phyloP scores from a whole-genome alignment of 2,888 invertebrate species.

The Steinernema carpocapsae region DNA sequence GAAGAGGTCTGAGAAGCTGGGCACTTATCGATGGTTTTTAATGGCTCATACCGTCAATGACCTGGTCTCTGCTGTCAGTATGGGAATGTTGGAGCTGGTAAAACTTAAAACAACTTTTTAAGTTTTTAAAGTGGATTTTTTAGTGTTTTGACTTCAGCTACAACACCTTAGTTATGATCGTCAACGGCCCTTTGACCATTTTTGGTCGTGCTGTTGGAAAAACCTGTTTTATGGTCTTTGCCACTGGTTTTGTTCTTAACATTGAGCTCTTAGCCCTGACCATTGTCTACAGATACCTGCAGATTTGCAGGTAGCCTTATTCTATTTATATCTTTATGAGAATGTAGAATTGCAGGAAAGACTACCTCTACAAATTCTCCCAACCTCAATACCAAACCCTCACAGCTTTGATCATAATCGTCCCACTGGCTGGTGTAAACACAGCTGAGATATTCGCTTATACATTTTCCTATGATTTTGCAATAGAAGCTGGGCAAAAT shows the following conservation, averaged over 20 bases:
- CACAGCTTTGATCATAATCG: neutral
- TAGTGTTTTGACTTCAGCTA: neutral
- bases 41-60: neutral
- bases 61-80: neutral
- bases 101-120: no score
- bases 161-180: neutral
- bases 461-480: neutral
- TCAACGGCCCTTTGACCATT: neutral
- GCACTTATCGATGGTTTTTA: neutral
- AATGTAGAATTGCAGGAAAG: neutral
- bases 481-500: neutral
- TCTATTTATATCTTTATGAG: no score
- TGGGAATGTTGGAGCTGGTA: neutral
- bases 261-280: neutral
- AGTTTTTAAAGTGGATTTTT: neutral
- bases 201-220: neutral
- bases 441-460: neutral
- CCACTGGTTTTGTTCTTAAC: neutral
- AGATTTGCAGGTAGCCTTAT: conserved; percentile 15
- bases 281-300: neutral
- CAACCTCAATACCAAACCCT: neutral
- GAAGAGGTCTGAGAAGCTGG: neutral
- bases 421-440: neutral
- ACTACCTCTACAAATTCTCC: neutral
- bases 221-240: neutral